Evolutionary conservation across 2,888 invertebrate species (phyloP).

Genomic region (Dioctria linearis): DNA sequence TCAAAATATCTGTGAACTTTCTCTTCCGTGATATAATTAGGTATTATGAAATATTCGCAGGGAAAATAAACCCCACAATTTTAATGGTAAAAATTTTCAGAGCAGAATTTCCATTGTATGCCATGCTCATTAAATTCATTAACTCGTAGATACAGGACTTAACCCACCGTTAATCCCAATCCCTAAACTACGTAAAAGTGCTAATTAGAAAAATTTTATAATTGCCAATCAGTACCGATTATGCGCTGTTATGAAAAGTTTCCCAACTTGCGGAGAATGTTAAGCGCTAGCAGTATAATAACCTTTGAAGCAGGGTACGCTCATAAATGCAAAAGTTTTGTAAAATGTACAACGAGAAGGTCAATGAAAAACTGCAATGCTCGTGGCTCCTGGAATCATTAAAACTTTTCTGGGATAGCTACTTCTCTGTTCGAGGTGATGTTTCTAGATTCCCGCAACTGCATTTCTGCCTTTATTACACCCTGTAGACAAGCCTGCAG

Average conservation of each 20-base stretch:
- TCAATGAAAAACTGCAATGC: constrained; percentile 54
- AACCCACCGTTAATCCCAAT: constrained; percentile 1
- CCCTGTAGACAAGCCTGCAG: constrained; percentile 56
- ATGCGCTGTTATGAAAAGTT: constrained; percentile 42
- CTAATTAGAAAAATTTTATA: constrained; percentile 48
- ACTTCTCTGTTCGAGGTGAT: constrained; percentile 38
- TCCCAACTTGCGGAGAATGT: constrained; percentile 24
- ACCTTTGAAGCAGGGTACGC: constrained; percentile 19
- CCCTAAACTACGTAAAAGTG: constrained; percentile 12
- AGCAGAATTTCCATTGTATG: constrained; percentile 6
- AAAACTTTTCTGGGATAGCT: constrained; percentile 54
- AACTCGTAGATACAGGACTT: background rate
- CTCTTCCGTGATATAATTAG: no score
- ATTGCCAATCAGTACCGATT: constrained; percentile 42
- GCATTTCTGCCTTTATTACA: constrained; percentile 56
- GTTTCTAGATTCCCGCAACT: constrained; percentile 25
- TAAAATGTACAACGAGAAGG: constrained; percentile 51
- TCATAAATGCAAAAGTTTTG: constrained; percentile 32
- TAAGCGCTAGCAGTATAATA: constrained; percentile 35
- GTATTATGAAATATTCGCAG: no score
- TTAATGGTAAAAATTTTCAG: no score
- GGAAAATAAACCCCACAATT: no score
- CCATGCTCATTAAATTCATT: constrained; percentile 12
- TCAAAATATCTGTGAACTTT: no score
- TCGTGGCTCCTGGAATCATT: constrained; percentile 54